Percentiles rank a stretch among this genome's conserved stretches.
These are phyloP conservation scores for Labroides dimidiatus DNA, from an alignment of 2,797 vertebrate species.

Conservation along the genomic window DNA sequence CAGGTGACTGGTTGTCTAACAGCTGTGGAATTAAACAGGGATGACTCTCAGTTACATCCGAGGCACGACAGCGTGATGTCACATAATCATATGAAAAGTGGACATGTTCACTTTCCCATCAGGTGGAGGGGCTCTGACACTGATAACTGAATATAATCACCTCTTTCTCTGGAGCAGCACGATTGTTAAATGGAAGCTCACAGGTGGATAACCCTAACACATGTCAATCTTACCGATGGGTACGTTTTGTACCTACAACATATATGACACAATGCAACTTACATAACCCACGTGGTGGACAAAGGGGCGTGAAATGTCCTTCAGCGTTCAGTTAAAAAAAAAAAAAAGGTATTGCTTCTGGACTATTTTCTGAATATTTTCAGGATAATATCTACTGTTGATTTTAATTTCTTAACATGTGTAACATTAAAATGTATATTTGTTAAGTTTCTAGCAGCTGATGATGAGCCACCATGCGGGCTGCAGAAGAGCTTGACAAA, in stretches of 20 bases:
- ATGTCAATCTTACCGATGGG: neutral
- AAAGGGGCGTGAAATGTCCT: conserved; percentile 4
- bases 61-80: conserved; percentile 1
- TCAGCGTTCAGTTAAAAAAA: neutral
- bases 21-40: no score
- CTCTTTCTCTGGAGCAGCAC: neutral
- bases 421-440: neutral
- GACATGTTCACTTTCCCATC: neutral
- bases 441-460: neutral
- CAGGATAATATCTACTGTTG: accelerated
- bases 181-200: neutral
- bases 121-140: neutral
- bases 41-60: no score
- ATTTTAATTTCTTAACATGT: neutral
- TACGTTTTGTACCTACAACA: neutral
- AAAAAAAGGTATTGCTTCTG: neutral
- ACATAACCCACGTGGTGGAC: conserved; percentile 30
- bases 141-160: neutral
- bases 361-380: neutral
- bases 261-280: conserved; percentile 7
- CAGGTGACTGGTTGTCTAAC: no score
- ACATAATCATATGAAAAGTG: neutral
- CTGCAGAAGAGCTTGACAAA: neutral
- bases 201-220: neutral
- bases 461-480: conserved; percentile 16